Evolutionary conservation across 2,797 vertebrate species (phyloP).

Genomic region (Microhierax caerulescens): DNA sequence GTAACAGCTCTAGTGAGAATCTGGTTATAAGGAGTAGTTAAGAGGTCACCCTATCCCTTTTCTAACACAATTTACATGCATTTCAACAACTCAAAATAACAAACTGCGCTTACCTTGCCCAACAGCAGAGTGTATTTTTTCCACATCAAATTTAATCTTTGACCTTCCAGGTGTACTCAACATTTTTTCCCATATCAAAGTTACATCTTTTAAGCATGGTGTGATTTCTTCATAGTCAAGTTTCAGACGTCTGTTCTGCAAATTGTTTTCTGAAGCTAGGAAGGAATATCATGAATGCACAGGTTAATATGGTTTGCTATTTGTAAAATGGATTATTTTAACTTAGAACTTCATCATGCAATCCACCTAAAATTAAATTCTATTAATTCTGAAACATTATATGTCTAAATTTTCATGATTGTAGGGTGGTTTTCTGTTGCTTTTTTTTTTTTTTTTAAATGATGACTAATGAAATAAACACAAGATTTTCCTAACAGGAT

Average conservation of each 20-base stretch:
- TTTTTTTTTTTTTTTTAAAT: neutral
- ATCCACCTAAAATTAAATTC: neutral
- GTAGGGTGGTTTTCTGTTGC: accelerated
- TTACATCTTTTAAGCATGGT: conserved; percentile 93
- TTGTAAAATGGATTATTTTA: neutral
- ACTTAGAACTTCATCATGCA: neutral
- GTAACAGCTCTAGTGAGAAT: neutral
- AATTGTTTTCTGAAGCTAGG: conserved; percentile 89
- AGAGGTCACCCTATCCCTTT: neutral
- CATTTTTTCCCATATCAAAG: conserved; percentile 95
- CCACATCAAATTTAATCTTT: conserved; percentile 89
- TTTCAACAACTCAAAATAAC: neutral
- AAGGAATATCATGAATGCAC: neutral
- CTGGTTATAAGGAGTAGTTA: neutral
- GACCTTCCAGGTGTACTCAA: conserved; percentile 85
- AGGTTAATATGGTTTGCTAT: neutral
- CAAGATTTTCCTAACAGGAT: neutral
- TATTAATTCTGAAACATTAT: neutral
- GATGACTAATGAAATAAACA: neutral
- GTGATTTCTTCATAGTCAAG: conserved; percentile 98
- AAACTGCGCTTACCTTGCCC: conserved; percentile 83
- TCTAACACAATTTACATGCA: neutral
- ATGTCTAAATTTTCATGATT: neutral
- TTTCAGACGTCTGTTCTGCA: conserved; percentile 92
- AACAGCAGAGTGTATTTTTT: conserved; percentile 88